phyloP scores from a whole-genome alignment of 2,113 vertebrate species.

The Dipodomys ordii region DNA sequence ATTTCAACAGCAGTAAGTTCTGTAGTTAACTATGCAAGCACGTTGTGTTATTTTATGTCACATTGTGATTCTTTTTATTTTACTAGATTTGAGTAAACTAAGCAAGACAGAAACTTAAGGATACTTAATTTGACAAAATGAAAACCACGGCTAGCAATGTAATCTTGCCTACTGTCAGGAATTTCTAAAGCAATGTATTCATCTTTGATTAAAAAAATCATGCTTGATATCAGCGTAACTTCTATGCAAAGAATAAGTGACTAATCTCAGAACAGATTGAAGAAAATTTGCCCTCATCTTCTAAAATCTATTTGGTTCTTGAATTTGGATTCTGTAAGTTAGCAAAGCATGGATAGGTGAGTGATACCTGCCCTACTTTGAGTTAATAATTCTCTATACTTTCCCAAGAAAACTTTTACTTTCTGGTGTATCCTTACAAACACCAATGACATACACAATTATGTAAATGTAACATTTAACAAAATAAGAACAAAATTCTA shows the following conservation, averaged over 20 bases:
- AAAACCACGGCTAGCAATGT: constrained; percentile 59
- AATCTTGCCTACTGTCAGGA: constrained; percentile 67
- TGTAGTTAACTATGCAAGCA: constrained; percentile 71
- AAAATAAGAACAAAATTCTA: constrained; percentile 81
- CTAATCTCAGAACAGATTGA: constrained; percentile 61
- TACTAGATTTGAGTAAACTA: constrained; percentile 40
- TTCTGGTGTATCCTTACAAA: constrained; percentile 70
- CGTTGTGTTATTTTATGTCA: constrained; percentile 51
- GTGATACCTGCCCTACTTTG: neutral
- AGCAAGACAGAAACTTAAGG: constrained; percentile 53
- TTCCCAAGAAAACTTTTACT: constrained; percentile 65
- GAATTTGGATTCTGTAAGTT: neutral
- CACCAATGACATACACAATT: constrained; percentile 81
- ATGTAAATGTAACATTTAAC: constrained; percentile 84
- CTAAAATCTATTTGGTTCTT: constrained; percentile 48
- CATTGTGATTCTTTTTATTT: constrained; percentile 29
- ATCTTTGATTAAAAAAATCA: constrained; percentile 41
- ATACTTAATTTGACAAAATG: constrained; percentile 44
- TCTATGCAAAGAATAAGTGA: constrained; percentile 64
- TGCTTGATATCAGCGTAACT: constrained; percentile 62
- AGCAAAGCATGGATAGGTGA: neutral
- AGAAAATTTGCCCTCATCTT: constrained; percentile 58
- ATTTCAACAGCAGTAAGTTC: constrained; percentile 69
- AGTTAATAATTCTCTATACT: constrained; percentile 48
- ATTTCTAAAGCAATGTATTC: constrained; percentile 70